A percentile compares a stretch with the other conserved stretches of the same genome.
Evolutionary conservation across 2,113 vertebrate genomes (phyloP).

Genomic region (Heterocephalus glaber): DNA sequence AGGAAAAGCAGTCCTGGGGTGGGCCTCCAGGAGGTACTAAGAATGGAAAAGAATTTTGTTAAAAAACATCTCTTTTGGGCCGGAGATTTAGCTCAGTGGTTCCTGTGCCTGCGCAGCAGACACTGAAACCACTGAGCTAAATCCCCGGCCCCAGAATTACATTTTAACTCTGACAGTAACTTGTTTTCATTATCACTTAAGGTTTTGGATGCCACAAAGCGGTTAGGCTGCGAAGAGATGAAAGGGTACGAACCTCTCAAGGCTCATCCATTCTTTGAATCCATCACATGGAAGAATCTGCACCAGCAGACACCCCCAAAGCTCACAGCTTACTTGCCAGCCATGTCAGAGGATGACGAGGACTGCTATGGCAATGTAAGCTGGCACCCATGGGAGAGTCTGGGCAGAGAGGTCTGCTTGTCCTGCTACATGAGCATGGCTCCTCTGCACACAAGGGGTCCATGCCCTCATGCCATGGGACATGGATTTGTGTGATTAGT

Average conservation of each 20-base stretch:
- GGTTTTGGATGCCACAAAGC: constrained; percentile 95
- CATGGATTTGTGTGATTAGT: background rate
- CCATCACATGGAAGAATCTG: constrained; percentile 93
- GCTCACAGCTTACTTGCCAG: constrained; percentile 96
- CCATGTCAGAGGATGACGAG: constrained; percentile 99
- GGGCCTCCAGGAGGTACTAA: background rate
- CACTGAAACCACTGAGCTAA: no score
- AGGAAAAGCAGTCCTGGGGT: background rate
- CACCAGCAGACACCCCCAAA: constrained; percentile 96
- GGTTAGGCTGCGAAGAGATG: constrained; percentile 98
- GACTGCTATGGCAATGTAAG: constrained; percentile 99
- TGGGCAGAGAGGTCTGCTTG: background rate
- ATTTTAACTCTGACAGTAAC: background rate
- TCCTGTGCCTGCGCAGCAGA: no score
- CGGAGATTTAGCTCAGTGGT: no score
- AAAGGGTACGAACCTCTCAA: constrained; percentile 94
- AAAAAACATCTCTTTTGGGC: constrained; percentile 72
- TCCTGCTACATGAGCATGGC: background rate
- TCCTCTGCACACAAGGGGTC: background rate
- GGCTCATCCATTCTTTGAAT: constrained; percentile 96
- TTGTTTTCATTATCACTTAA: constrained; percentile 68
- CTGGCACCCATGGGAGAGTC: background rate
- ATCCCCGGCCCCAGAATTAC: constrained; percentile 77
- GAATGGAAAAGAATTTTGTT: background rate
- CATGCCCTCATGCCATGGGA: background rate